These are phyloP conservation scores for Pyrrhosoma nymphula DNA, from an alignment of 2,888 invertebrate genomes.

Conservation along the genomic window DNA sequence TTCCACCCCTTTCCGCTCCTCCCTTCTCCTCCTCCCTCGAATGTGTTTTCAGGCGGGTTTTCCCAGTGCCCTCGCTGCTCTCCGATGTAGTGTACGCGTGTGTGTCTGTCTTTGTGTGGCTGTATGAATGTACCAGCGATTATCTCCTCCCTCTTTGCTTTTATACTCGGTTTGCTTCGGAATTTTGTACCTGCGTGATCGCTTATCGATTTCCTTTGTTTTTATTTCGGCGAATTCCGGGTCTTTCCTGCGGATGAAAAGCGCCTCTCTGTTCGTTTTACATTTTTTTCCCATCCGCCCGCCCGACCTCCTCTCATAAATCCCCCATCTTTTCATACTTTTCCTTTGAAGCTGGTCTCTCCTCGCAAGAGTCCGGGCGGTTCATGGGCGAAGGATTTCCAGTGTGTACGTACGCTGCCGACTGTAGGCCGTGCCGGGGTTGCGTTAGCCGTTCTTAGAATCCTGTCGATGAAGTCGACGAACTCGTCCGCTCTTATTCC, in stretches of 20 bases:
- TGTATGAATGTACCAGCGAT: neutral
- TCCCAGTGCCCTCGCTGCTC: neutral
- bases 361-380: neutral
- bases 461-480: neutral
- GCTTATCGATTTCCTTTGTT: neutral
- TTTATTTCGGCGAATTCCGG: neutral
- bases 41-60: neutral
- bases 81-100: neutral
- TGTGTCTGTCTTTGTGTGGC: neutral
- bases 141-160: neutral
- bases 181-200: neutral
- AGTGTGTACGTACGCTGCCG: neutral
- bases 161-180: neutral
- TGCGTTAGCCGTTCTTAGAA: neutral
- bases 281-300: neutral
- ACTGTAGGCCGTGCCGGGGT: neutral
- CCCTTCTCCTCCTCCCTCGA: neutral
- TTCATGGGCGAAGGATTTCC: neutral
- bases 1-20: neutral
- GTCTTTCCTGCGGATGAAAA: slow-evolving; percentile 13
- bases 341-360: neutral
- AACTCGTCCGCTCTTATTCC: neutral
- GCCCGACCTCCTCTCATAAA: neutral
- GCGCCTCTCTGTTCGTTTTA: neutral
- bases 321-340: too few species aligned